Conservation (phyloP, 2,888 invertebrate genomes). For the Cryptophagus acutangulus region DNA sequence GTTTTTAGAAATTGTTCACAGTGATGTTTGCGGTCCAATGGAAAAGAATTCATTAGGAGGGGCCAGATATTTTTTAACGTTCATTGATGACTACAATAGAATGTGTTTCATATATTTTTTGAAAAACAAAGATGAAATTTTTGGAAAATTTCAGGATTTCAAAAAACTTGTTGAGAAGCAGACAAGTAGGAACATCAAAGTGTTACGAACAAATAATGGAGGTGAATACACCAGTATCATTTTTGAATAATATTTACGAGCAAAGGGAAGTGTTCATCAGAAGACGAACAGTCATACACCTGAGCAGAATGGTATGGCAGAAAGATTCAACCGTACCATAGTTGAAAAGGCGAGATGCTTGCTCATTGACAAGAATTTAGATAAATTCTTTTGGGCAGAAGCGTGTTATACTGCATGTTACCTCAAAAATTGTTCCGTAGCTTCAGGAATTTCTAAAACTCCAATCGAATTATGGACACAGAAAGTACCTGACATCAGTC, state of each 20-base stretch:
- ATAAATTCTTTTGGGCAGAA: neutral
- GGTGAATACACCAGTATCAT: neutral
- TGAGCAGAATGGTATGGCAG: neutral
- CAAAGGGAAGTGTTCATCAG: neutral
- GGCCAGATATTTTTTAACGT: neutral
- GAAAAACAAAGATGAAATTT: neutral
- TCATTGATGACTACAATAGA: neutral
- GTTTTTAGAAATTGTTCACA: neutral
- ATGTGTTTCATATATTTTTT: neutral
- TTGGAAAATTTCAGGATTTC: neutral
- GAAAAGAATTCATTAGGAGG: neutral
- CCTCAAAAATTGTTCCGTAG: too few species aligned
- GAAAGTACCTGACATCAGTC: too few species aligned
- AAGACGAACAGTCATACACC: neutral
- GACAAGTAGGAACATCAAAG: neutral
- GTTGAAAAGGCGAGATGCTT: neutral
- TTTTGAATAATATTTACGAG: neutral
- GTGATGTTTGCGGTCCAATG: neutral
- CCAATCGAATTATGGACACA: too few species aligned
- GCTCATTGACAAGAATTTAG: neutral
- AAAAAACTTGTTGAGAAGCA: neutral
- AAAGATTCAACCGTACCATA: neutral
- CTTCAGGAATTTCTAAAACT: too few species aligned
- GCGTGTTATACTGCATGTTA: too few species aligned
- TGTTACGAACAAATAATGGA: neutral